Evolutionary conservation across 1,140 invertebrate species (phyloP).

Genomic region (Leptinotarsa lineolata): DNA sequence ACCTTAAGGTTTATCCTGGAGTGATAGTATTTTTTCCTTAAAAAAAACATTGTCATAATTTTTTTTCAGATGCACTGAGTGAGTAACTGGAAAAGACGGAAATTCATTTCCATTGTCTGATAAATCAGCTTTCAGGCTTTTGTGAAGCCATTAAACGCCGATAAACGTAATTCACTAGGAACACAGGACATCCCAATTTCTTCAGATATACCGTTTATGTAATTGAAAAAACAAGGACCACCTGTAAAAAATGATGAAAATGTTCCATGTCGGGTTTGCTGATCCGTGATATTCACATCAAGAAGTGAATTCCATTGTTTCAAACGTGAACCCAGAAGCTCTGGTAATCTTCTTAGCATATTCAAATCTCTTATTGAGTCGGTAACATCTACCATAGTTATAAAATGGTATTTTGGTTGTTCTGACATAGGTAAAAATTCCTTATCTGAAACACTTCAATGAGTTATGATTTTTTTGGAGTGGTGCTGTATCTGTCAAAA

Average conservation of each 20-base stretch:
- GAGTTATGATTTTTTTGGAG: no score
- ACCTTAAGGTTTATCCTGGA: no score
- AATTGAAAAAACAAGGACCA: conserved; percentile 12
- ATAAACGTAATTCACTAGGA: conserved; percentile 41
- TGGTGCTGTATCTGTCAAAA: no score
- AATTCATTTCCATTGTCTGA: conserved; percentile 52
- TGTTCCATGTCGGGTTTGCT: conserved; percentile 15
- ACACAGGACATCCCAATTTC: conserved; percentile 34
- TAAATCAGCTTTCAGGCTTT: conserved; percentile 51
- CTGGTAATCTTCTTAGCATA: conserved; percentile 48
- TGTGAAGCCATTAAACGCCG: conserved; percentile 46
- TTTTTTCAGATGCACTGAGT: background rate
- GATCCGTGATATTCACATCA: conserved; percentile 6
- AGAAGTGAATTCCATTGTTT: conserved; percentile 19
- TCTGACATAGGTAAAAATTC: background rate
- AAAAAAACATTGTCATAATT: no score
- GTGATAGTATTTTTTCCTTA: no score
- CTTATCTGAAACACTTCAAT: background rate
- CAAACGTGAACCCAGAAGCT: conserved; percentile 46
- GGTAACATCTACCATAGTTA: conserved; percentile 44
- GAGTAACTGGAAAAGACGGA: conserved; percentile 40
- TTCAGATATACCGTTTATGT: conserved; percentile 20
- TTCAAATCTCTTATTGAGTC: conserved; percentile 49
- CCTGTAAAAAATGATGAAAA: background rate
- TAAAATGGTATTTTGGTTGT: conserved; percentile 33